A percentile compares a stretch with the other conserved stretches of the same genome.
These are phyloP conservation scores for Philereme transversata DNA, from an alignment of 2,888 invertebrate genomes.

Conservation along the genomic window DNA sequence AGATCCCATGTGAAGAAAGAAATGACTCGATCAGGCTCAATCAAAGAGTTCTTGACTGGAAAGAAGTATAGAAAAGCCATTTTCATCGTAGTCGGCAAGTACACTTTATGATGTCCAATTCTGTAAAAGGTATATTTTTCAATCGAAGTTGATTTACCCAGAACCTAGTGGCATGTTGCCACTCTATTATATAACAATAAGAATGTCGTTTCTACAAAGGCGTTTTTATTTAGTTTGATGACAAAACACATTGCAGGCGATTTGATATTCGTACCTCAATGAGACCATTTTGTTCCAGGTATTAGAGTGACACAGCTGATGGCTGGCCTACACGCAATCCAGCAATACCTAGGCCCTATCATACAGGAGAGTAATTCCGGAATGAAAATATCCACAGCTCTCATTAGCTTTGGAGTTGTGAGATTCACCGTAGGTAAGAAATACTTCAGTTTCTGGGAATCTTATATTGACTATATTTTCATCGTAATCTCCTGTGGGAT, in stretches of 20 bases:
- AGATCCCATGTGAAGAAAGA: conserved; percentile 73
- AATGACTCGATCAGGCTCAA: conserved; percentile 67
- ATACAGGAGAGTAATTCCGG: conserved; percentile 57
- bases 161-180: too few relatives aligned
- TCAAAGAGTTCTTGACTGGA: conserved; percentile 74
- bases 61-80: conserved; percentile 75
- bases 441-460: not conserved
- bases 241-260: not conserved
- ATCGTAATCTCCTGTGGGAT: too few relatives aligned
- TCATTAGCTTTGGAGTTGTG: conserved; percentile 62
- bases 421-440: conserved; percentile 59
- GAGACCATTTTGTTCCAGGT: conserved; percentile 46
- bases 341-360: conserved; percentile 65
- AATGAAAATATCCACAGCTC: conserved; percentile 48
- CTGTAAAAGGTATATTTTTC: too few relatives aligned
- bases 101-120: not conserved
- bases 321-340: conserved; percentile 59
- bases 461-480: too few relatives aligned
- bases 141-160: too few relatives aligned
- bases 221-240: too few relatives aligned
- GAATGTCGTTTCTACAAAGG: too few relatives aligned
- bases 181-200: too few relatives aligned
- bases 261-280: not conserved
- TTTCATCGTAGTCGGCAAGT: conserved; percentile 62
- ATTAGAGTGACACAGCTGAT: conserved; percentile 60